Percentiles rank a stretch among this genome's conserved stretches.
phyloP scores from a whole-genome alignment of 2,113 vertebrate species.

The Lycocorax pyrrhopterus region DNA sequence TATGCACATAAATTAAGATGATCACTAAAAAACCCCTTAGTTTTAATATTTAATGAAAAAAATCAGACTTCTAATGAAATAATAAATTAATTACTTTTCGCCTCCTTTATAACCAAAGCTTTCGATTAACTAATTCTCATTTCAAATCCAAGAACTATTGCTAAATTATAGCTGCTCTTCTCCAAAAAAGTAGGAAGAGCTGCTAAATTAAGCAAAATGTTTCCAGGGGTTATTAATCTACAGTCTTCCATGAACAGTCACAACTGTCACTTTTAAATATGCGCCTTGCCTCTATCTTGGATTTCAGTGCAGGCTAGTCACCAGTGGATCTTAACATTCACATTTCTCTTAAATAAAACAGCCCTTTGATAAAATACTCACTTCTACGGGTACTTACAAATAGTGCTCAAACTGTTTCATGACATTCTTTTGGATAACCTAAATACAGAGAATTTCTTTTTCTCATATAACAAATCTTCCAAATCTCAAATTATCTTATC shows the following conservation, averaged over 20 bases:
- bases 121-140: not conserved
- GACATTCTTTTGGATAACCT: not conserved
- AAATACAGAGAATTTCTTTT: not conserved
- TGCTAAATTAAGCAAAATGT: not conserved
- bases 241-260: not conserved
- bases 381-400: not conserved
- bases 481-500: not conserved
- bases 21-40: rapidly evolving
- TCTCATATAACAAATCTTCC: not conserved
- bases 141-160: not conserved
- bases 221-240: not conserved
- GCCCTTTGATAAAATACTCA: not conserved
- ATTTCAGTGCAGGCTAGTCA: not conserved
- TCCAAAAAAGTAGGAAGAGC: not conserved
- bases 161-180: not conserved
- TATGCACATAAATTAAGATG: not conserved
- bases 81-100: not conserved
- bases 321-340: not conserved
- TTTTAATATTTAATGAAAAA: not conserved
- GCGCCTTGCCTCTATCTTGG: not conserved
- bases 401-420: not conserved
- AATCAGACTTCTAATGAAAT: not conserved
- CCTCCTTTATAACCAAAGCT: not conserved
- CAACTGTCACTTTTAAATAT: not conserved
- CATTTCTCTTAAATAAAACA: not conserved